Conservation (phyloP, 2,113 vertebrate species). For the Pycnonotus jocosus region DNA sequence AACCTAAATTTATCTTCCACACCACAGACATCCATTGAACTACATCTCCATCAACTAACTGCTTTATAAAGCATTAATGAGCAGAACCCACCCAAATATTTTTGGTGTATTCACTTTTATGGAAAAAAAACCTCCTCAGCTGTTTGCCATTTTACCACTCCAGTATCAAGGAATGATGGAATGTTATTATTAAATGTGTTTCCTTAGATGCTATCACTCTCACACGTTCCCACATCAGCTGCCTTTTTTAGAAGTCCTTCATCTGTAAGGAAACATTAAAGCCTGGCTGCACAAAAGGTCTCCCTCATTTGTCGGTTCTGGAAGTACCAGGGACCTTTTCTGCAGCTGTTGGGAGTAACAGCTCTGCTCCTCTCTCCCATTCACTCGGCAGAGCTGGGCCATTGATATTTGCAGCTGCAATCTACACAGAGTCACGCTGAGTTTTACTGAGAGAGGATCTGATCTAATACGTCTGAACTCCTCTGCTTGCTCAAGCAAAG, state of each 20-base stretch:
- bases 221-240: background rate
- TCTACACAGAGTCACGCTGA: background rate
- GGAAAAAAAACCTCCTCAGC: background rate
- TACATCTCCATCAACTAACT: background rate
- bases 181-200: background rate
- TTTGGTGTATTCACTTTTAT: background rate
- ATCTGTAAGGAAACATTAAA: background rate
- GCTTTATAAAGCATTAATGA: background rate
- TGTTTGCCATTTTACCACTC: background rate
- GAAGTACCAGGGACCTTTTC: background rate
- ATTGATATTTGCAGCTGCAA: background rate
- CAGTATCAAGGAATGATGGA: background rate
- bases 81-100: background rate
- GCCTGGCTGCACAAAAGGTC: rapidly evolving
- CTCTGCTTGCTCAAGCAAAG: conserved; percentile 18
- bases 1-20: background rate
- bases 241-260: background rate
- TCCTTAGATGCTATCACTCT: background rate
- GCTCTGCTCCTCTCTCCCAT: background rate
- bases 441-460: background rate
- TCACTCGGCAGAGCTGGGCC: background rate
- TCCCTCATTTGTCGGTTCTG: background rate
- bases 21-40: background rate
- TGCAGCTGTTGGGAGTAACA: background rate
- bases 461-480: background rate